A percentile compares a stretch with the other conserved stretches of the same genome.
These are phyloP conservation scores for Sciurus vulgaris DNA, from an alignment of 2,797 vertebrate species.

Conservation along the genomic window DNA sequence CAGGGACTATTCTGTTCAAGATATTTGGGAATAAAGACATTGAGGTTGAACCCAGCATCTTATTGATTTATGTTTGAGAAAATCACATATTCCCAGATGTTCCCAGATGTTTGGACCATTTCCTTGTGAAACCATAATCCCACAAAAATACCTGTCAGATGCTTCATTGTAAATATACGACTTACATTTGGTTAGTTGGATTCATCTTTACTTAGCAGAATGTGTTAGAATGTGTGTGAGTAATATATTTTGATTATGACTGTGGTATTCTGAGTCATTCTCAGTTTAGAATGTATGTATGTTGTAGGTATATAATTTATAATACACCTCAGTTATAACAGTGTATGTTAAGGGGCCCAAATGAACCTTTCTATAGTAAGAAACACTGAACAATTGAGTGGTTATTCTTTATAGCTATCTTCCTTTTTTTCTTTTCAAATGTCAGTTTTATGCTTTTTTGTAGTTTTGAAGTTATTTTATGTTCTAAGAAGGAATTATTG, in stretches of 20 bases:
- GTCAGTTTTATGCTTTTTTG: background rate
- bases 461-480: conserved; percentile 30
- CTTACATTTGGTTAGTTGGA: conserved; percentile 16
- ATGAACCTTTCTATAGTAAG: conserved; percentile 17
- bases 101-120: background rate
- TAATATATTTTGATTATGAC: conserved; percentile 20
- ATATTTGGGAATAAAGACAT: background rate
- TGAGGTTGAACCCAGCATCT: background rate
- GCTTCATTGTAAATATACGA: background rate
- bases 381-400: background rate
- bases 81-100: background rate
- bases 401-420: background rate
- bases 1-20: background rate
- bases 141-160: conserved; percentile 18
- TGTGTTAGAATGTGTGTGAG: conserved; percentile 33
- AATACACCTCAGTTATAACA: background rate
- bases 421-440: background rate
- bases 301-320: conserved; percentile 40
- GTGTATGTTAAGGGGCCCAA: conserved; percentile 9
- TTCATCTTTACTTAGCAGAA: conserved; percentile 45
- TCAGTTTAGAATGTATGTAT: conserved; percentile 36
- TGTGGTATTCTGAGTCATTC: conserved; percentile 28
- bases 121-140: background rate
- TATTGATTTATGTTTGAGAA: conserved; percentile 18
- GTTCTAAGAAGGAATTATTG: background rate